Evolutionary conservation across 2,797 vertebrate genomes (phyloP).

Genomic region (Sitta carolinensis): DNA sequence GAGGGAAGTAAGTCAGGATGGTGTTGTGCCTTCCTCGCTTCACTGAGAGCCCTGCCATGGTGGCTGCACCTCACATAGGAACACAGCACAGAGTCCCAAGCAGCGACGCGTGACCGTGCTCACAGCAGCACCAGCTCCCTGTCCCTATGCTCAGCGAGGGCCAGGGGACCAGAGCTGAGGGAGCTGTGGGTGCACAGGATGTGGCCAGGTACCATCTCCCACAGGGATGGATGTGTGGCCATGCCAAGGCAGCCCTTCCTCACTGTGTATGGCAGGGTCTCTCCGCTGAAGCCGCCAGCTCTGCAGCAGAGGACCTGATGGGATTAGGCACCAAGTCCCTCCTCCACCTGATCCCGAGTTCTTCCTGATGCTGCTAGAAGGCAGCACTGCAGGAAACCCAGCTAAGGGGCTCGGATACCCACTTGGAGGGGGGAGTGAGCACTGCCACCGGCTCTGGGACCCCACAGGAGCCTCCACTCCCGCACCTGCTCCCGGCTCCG

Average conservation of each 20-base stretch:
- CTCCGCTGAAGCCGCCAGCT: neutral
- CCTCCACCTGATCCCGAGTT: neutral
- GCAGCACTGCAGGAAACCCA: neutral
- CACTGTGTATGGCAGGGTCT: fast-evolving
- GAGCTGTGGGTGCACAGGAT: neutral
- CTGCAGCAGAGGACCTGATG: neutral
- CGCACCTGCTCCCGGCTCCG: neutral
- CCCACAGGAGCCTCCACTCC: neutral
- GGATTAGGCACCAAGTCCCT: neutral
- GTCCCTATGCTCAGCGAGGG: fast-evolving
- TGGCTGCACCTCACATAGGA: neutral
- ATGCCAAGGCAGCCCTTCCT: neutral
- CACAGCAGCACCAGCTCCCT: neutral
- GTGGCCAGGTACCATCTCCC: no score
- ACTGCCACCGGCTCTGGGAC: neutral
- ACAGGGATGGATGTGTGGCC: fast-evolving
- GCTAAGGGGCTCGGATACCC: neutral
- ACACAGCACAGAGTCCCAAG: neutral
- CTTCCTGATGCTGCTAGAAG: neutral
- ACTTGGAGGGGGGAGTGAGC: fast-evolving
- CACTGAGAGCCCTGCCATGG: neutral
- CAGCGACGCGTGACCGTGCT: fast-evolving
- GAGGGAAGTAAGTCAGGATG: fast-evolving
- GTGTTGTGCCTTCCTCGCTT: neutral
- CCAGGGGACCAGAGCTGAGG: neutral